Evolutionary conservation across 2,113 vertebrate species (phyloP).

Genomic region (Pterophyllum scalare): DNA sequence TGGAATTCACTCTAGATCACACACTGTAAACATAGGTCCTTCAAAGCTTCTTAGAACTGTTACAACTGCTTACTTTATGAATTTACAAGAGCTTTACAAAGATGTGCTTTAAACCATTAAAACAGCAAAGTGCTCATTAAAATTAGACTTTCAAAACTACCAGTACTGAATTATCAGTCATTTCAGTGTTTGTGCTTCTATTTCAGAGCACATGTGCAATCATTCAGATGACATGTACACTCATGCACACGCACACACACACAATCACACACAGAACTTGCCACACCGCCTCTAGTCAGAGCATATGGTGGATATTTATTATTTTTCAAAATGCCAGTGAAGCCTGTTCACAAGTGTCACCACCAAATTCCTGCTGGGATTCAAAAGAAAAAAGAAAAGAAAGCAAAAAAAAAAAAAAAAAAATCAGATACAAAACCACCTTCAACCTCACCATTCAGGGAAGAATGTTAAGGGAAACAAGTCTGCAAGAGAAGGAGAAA

Average conservation of each 20-base stretch:
- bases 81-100: slow-evolving; percentile 22
- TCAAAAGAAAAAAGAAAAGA: slow-evolving; percentile 12
- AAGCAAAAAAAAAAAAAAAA: neutral
- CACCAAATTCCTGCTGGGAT: slow-evolving; percentile 57
- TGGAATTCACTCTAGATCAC: neutral
- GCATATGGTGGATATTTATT: slow-evolving; percentile 68
- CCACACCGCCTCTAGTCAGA: slow-evolving; percentile 32
- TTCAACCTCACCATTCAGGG: slow-evolving; percentile 17
- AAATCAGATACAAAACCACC: slow-evolving; percentile 29
- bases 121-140: slow-evolving; percentile 36
- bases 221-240: slow-evolving; percentile 31
- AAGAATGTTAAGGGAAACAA: slow-evolving; percentile 35
- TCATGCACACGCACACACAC: neutral
- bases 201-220: slow-evolving; percentile 52
- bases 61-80: slow-evolving; percentile 18
- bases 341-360: slow-evolving; percentile 63
- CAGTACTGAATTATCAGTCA: slow-evolving; percentile 31
- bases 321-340: slow-evolving; percentile 60
- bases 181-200: slow-evolving; percentile 39
- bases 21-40: neutral
- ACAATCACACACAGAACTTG: slow-evolving; percentile 16
- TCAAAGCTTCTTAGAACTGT: slow-evolving; percentile 19
- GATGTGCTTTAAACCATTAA: slow-evolving; percentile 1
- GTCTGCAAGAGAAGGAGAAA: neutral
- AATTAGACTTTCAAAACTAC: slow-evolving; percentile 34